These are phyloP conservation scores for Microcebus murinus DNA, from an alignment of 2,113 vertebrate genomes.

Conservation along the genomic window DNA sequence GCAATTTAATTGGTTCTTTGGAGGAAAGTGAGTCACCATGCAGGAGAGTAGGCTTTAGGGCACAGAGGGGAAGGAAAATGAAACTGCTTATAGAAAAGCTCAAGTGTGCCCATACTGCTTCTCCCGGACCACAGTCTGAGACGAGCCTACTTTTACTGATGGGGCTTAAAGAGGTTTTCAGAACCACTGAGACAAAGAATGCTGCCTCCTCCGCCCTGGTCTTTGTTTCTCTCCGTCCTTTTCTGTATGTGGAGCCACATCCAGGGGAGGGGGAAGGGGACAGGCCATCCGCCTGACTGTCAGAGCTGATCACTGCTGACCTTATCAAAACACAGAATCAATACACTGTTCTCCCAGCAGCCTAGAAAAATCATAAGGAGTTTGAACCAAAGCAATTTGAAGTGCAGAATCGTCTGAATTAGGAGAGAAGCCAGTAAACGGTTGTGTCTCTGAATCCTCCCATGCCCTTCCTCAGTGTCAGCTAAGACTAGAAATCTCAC, in stretches of 20 bases:
- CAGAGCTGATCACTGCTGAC: conserved; percentile 87
- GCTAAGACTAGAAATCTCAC: conserved; percentile 53
- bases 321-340: conserved; percentile 87
- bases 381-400: conserved; percentile 83
- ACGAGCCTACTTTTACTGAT: conserved; percentile 51
- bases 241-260: conserved; percentile 56
- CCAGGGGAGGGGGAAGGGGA: conserved; percentile 64
- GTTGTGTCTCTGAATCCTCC: neutral
- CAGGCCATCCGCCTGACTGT: conserved; percentile 82
- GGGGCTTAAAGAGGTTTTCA: conserved; percentile 46
- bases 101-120: neutral
- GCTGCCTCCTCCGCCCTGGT: neutral
- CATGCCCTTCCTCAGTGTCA: conserved; percentile 42
- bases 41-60: conserved; percentile 36
- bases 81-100: neutral
- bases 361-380: conserved; percentile 82
- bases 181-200: conserved; percentile 35
- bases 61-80: conserved; percentile 46
- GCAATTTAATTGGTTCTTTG: conserved; percentile 76
- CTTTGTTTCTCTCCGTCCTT: conserved; percentile 46
- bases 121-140: neutral
- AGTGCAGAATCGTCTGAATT: conserved; percentile 72
- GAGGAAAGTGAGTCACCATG: conserved; percentile 72
- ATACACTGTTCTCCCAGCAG: conserved; percentile 80
- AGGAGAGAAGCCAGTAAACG: conserved; percentile 30